Percentiles rank a stretch among this genome's conserved stretches.
Conservation (phyloP, 30 jellyfish, hydroid and myxozoan genomes). For the Cassiopea xamachana region DNA sequence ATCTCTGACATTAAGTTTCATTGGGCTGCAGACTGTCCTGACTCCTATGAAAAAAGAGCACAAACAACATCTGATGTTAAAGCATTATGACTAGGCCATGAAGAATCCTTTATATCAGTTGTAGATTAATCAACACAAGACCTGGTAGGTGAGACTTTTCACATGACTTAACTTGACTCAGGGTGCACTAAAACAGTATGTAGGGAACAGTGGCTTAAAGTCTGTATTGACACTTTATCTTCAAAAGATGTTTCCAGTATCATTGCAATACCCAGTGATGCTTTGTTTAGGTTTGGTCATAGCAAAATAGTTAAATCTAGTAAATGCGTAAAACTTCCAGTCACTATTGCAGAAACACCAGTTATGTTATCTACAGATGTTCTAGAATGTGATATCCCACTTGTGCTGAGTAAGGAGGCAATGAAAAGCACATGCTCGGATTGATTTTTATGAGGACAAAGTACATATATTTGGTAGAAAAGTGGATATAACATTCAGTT, state of each 20-base stretch:
- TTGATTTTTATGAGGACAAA: constrained; percentile 41
- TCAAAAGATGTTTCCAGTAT: neutral
- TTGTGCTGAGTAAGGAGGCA: constrained; percentile 24
- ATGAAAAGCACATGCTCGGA: constrained; percentile 56
- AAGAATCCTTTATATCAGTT: constrained; percentile 8
- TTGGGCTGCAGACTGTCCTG: constrained; percentile 60
- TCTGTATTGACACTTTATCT: constrained; percentile 17
- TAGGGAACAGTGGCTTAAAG: constrained; percentile 45
- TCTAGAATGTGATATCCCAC: constrained; percentile 4
- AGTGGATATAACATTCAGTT: constrained; percentile 13
- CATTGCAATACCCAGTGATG: neutral
- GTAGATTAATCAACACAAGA: neutral
- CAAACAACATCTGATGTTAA: neutral
- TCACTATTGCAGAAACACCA: too few relatives aligned
- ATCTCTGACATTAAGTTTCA: constrained; percentile 59
- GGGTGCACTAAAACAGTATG: constrained; percentile 70
- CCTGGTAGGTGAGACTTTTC: constrained; percentile 60
- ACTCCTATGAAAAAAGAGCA: constrained; percentile 31
- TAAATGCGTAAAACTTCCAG: too few relatives aligned
- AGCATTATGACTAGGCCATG: constrained; percentile 18
- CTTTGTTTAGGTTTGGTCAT: constrained; percentile 50
- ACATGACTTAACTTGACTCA: constrained; percentile 40
- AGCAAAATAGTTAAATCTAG: neutral
- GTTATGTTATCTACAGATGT: too few relatives aligned
- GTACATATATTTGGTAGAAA: constrained; percentile 46